A percentile compares a stretch with the other conserved stretches of the same genome.
Evolutionary conservation across 2,113 vertebrate genomes (phyloP).

Genomic region (Montifringilla adamsi): DNA sequence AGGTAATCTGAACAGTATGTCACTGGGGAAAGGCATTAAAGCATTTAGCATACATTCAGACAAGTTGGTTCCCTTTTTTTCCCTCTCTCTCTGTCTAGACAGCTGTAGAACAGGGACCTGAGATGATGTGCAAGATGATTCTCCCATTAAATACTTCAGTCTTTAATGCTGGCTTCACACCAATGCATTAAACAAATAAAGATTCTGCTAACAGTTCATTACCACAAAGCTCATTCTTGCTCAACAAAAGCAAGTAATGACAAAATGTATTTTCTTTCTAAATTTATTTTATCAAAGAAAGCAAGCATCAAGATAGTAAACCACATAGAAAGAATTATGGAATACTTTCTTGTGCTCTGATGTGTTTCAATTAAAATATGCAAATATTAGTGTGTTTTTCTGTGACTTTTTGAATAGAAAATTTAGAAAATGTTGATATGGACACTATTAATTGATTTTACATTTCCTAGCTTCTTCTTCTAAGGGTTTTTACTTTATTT

Average conservation of each 20-base stretch:
- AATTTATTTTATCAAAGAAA: background rate
- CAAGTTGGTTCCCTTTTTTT: background rate
- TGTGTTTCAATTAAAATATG: conserved; percentile 34
- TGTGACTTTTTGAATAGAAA: background rate
- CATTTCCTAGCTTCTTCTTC: conserved; percentile 30
- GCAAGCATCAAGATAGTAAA: background rate
- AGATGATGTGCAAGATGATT: background rate
- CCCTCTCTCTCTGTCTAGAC: background rate
- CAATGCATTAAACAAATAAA: background rate
- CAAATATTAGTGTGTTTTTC: background rate
- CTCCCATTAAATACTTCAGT: background rate
- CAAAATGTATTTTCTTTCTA: background rate
- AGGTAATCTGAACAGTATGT: background rate
- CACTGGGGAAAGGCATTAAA: background rate
- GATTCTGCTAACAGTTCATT: background rate
- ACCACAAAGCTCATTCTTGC: background rate
- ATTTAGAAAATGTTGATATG: background rate
- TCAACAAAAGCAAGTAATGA: background rate
- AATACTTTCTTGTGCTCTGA: background rate
- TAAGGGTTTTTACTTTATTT: conserved; percentile 45
- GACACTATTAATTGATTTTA: conserved; percentile 7
- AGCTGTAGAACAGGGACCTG: background rate
- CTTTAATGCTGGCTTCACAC: background rate
- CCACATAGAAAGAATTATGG: background rate
- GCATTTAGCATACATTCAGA: background rate